Conservation (phyloP, 2,797 vertebrate species). For the Danionella dracula region DNA sequence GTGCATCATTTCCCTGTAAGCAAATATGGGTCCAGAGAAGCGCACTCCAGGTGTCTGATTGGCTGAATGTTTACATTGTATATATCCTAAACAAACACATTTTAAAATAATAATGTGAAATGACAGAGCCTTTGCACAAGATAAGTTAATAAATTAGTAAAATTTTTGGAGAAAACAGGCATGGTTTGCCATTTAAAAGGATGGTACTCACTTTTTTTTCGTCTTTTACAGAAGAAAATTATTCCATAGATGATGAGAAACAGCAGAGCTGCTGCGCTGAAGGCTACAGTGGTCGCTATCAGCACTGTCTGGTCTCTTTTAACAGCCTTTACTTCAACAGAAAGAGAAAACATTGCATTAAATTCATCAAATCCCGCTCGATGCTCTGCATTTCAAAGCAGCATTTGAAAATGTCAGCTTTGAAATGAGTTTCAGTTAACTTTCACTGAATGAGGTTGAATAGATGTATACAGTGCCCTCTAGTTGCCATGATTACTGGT, state of each 20-base stretch:
- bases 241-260: slow-evolving; percentile 61
- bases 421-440: no score
- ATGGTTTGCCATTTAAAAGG: no score
- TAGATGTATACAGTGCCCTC: background rate
- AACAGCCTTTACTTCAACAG: background rate
- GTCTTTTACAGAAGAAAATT: slow-evolving; percentile 59
- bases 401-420: background rate
- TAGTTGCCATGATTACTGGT: background rate
- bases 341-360: background rate
- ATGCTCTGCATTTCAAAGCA: no score
- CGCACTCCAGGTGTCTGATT: no score
- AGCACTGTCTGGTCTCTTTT: slow-evolving; percentile 47
- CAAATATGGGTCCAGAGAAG: no score
- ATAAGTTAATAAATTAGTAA: no score
- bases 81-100: no score
- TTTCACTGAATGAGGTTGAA: background rate
- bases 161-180: no score
- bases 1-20: no score
- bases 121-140: no score
- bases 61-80: no score
- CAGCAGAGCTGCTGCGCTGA: slow-evolving; percentile 59
- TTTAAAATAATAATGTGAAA: no score
- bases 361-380: background rate
- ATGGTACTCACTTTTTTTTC: slow-evolving; percentile 56
- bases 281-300: slow-evolving; percentile 61